Conservation (phyloP, 1,140 invertebrate genomes). For the Saccostrea glomerata region DNA sequence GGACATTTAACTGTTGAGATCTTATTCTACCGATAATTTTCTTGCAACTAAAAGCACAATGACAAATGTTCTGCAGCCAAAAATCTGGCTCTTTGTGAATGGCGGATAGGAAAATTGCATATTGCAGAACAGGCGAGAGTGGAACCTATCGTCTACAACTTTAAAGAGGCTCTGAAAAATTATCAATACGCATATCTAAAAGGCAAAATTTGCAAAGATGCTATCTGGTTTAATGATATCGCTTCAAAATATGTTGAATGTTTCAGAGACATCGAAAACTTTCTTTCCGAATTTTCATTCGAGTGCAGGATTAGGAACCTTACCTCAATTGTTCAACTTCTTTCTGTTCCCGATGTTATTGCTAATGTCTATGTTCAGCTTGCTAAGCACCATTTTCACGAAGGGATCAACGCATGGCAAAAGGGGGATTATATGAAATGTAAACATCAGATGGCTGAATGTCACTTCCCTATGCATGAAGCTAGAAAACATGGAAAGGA, state of each 20-base stretch:
- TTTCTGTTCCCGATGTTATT: not conserved
- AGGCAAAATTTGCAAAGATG: not conserved
- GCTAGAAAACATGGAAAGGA: constrained; percentile 35
- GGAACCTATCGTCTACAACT: not conserved
- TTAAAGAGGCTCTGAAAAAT: constrained; percentile 24
- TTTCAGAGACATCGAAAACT: not conserved
- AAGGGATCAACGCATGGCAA: constrained; percentile 42
- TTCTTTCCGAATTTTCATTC: not conserved
- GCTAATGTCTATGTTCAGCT: not conserved
- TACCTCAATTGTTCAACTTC: not conserved
- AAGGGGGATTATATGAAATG: constrained; percentile 49
- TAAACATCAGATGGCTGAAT: constrained; percentile 52
- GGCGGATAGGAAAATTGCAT: constrained; percentile 26
- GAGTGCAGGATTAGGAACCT: not conserved
- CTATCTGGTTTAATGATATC: not conserved
- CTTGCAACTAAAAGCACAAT: constrained; percentile 4
- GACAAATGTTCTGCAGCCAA: constrained; percentile 35
- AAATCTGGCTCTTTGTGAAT: constrained; percentile 38
- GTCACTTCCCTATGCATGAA: constrained; percentile 58
- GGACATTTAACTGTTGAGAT: not conserved
- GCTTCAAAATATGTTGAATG: not conserved
- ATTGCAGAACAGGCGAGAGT: not conserved
- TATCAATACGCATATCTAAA: not conserved
- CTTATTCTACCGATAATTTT: not conserved
- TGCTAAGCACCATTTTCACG: constrained; percentile 42